Conservation (phyloP, 2,113 vertebrate species). For the Cebus imitator region DNA sequence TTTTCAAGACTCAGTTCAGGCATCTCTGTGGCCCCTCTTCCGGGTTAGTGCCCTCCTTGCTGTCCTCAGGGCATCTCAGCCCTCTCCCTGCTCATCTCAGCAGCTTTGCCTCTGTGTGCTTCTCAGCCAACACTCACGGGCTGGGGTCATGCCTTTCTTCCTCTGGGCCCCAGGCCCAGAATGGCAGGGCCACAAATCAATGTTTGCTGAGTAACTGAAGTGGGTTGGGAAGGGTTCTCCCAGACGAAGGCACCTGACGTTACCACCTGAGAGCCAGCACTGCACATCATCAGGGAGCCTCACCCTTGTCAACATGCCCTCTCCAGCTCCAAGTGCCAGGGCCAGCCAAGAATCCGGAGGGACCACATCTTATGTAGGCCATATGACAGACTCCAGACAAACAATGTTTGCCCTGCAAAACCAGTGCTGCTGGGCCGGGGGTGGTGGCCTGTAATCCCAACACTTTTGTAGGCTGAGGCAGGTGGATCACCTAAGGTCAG, state of each 20-base stretch:
- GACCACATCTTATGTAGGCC: neutral
- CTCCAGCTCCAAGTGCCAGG: neutral
- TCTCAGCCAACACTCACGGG: neutral
- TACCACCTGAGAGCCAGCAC: neutral
- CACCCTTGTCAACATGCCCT: neutral
- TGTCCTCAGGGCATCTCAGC: neutral
- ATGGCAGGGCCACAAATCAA: neutral
- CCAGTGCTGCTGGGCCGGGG: no score
- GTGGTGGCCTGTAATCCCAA: no score
- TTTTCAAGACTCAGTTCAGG: neutral
- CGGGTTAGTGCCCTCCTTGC: neutral
- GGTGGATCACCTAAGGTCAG: no score
- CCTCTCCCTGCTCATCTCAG: neutral
- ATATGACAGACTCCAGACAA: neutral
- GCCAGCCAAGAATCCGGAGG: neutral
- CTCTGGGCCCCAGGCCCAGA: neutral
- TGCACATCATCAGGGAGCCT: rapidly evolving
- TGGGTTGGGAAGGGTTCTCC: neutral
- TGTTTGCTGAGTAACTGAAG: neutral
- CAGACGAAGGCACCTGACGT: neutral
- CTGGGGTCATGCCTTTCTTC: neutral
- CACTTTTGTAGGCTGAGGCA: no score
- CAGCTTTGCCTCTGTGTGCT: neutral
- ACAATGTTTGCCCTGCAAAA: neutral
- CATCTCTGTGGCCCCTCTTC: neutral